Evolutionary conservation across 2,888 invertebrate species (phyloP), one percentile per base, ranked within the genome.

Genomic region (Oscheius sp.): DNA sequence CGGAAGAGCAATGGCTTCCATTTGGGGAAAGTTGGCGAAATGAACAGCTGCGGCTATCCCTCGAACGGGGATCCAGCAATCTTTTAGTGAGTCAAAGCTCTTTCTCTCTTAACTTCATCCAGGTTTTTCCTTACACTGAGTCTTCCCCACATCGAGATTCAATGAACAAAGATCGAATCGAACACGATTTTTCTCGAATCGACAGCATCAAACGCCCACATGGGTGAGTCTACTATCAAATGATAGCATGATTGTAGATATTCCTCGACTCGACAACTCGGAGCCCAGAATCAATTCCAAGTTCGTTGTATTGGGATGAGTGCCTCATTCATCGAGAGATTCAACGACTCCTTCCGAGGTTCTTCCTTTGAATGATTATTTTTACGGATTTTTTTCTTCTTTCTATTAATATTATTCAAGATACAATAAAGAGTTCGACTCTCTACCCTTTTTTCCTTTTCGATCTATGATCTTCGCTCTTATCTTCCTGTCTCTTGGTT

Each of bases 1-100:
- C 82, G 0, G 83, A 83, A 62, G 82, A 82, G 68, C 80, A 81
- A 66, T 83, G 83, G 83, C 65, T 80, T 54, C 71, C 80, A 38
- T 75, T 75, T 26, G 81, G 80, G 4, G 80, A 81, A 41, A 72
- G 75, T 62, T 83, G 83, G 83, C 69, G 78, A 20, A 83, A 83
- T 45, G 82, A 81, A 36, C 83, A 83, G 56, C 69, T 83, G n/a
- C 73, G 83, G 12, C 63, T 83, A 20, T 80, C 80, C 1, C 68
- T 83, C 61, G 80, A 82, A 64, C 77, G 80, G 1, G 74, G 75
- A 54, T 72, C 76, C 20, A 68, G 75, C 45, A 76, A 76, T 41
- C 66, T 75, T 26, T 32, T 77, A 33, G 70, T 70, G 17, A 54
- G 51, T 3, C 24, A n/a, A 17, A 26, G 17, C 3, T 2, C 33